Base-by-base conservation (phyloP, 2,113 vertebrate species). In the Columba janthina region DNA sequence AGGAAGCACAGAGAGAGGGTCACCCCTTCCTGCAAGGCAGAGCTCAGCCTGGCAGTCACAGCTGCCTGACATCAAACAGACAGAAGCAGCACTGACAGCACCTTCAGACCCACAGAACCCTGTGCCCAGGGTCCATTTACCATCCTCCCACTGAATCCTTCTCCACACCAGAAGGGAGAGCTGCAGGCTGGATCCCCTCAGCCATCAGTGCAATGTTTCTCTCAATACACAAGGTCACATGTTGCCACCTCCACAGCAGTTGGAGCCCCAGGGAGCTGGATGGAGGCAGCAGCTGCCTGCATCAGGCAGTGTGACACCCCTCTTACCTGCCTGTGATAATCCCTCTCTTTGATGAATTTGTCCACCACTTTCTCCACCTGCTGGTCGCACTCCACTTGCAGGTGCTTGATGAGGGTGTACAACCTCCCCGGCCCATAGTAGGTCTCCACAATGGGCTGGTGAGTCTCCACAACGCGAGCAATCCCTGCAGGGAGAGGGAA, bases 381-480 rank as follows among this genome's bases (percentile, higher is more conserved):
- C 34, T 62, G 97, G 97, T 99, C 99, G 9, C 99, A 99, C 93
- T 99, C 99, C 56, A 98, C 98, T 91, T 99, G 99, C 78, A 99
- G 98, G 96, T 99, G 98, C 93, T 98, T 99, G 95, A 99, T 99
- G 65, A 99, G 98, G 13, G 98, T 98, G 96, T 98, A 99, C 58
- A 99, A 98, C 89, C 98, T 98, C 18, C 99, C 99, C 2, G 99
- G 99, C 15, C 99, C 99, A 0, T 99, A 99, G 94, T 99, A 99
- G 2, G 99, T 99, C 96, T 99, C 99, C 71, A 99, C 99, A 4
- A 99, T 99, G 26, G 99, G 99, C 69, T 99, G 99, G 84, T 99
- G 99, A 24, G 99, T 99, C 97, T 99, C 99, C 81, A 99, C 98
- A 38, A 99, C 97, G 12, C 99, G 98, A 90, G 99, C 99, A 20